A percentile compares a stretch with the other conserved stretches of the same genome.
phyloP scores from a whole-genome alignment of 2,113 vertebrate genomes.

The Rhadina sibilatrix region DNA sequence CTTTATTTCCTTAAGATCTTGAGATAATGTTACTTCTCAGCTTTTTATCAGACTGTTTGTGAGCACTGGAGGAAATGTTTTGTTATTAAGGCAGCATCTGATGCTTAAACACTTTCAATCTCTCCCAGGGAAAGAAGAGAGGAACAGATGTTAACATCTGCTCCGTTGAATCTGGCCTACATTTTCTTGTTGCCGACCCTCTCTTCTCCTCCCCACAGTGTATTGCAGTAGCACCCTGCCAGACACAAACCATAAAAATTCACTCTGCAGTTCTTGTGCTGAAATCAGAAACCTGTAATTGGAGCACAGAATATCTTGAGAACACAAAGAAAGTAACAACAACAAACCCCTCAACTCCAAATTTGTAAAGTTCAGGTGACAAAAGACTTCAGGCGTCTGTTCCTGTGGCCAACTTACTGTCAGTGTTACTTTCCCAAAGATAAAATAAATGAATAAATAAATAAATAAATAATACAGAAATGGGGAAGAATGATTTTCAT shows the following conservation, averaged over 20 bases:
- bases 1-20: background rate
- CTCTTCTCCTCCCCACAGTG: background rate
- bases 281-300: background rate
- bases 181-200: background rate
- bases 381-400: background rate
- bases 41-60: background rate
- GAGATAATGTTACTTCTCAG: background rate
- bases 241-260: background rate
- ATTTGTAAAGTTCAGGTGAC: background rate
- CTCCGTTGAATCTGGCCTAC: background rate
- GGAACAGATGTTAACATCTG: background rate
- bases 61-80: background rate
- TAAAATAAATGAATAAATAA: background rate
- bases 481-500: rapidly evolving
- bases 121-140: background rate
- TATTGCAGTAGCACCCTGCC: background rate
- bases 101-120: background rate
- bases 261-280: background rate
- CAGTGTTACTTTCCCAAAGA: background rate
- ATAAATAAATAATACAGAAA: background rate
- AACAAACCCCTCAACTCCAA: background rate
- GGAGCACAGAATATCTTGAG: background rate
- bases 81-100: background rate
- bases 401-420: background rate
- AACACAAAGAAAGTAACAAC: background rate